phyloP scores from a whole-genome alignment of 2,113 vertebrate genomes.

The Boulengeromyrus knoepffleri region DNA sequence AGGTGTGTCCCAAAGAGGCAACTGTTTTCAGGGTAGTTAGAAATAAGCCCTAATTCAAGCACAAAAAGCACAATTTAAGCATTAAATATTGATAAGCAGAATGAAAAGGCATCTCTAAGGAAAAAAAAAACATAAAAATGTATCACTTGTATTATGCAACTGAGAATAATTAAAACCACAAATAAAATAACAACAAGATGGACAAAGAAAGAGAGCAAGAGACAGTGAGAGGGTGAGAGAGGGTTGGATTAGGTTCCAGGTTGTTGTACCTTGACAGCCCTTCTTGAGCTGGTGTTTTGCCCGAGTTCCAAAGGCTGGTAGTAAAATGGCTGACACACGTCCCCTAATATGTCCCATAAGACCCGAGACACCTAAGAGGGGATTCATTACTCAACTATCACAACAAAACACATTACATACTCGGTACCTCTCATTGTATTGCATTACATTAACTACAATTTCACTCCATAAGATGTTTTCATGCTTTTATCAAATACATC shows the following conservation, averaged over 20 bases:
- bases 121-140: not conserved
- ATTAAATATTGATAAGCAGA: not conserved
- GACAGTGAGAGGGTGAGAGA: not conserved
- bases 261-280: slow-evolving; percentile 47
- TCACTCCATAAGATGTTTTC: not conserved
- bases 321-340: slow-evolving; percentile 68
- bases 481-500: not conserved
- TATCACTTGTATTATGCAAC: not conserved
- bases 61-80: not conserved
- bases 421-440: not conserved
- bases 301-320: slow-evolving; percentile 33
- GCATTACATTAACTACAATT: not conserved
- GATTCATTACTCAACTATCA: not conserved
- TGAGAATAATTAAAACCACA: not conserved
- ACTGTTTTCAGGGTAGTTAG: not conserved
- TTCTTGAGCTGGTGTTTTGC: slow-evolving; percentile 34
- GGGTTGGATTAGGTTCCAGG: not conserved
- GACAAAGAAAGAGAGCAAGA: not conserved
- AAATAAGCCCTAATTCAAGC: not conserved
- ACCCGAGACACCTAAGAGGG: slow-evolving; percentile 58
- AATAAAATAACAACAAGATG: not conserved
- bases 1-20: not conserved
- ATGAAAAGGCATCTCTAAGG: not conserved
- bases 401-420: not conserved
- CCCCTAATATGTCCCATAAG: slow-evolving; percentile 66